Conservation (phyloP, 2,113 vertebrate genomes). For the Coracopsis vasa region DNA sequence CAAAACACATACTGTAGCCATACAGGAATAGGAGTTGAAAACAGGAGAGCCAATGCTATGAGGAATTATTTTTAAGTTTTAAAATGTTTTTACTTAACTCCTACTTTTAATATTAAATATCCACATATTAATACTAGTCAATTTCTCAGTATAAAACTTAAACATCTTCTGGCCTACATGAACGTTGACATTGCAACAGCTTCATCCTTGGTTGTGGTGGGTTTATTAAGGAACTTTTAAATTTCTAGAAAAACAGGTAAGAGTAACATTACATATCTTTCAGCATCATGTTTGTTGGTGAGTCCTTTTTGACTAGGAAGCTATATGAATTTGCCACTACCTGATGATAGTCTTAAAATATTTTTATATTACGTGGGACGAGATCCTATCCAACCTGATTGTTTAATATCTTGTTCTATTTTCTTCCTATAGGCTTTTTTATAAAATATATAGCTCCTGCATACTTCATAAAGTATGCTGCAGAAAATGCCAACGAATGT, state of each 20-base stretch:
- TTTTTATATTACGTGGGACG: not conserved
- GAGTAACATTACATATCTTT: not conserved
- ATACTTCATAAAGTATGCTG: not conserved
- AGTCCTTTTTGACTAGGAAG: not conserved
- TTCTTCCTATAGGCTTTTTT: not conserved
- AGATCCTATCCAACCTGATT: not conserved
- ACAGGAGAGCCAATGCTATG: not conserved
- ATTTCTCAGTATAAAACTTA: not conserved
- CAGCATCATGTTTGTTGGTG: not conserved
- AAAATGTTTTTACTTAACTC: not conserved
- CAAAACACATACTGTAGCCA: not conserved
- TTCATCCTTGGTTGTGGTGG: not conserved
- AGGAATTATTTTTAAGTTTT: not conserved
- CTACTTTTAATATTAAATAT: not conserved
- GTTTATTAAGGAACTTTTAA: not conserved
- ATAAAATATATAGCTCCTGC: not conserved
- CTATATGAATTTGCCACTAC: not conserved
- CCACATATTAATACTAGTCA: not conserved
- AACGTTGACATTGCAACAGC: not conserved
- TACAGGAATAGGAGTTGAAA: not conserved
- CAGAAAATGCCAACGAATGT: not conserved
- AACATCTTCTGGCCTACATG: not conserved
- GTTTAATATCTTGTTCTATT: not conserved
- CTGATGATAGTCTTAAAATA: not conserved
- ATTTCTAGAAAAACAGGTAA: not conserved